A percentile compares a stretch with the other conserved stretches of the same genome.
phyloP scores from a whole-genome alignment of 2,888 invertebrate genomes.

The Epinotia demarniana region DNA sequence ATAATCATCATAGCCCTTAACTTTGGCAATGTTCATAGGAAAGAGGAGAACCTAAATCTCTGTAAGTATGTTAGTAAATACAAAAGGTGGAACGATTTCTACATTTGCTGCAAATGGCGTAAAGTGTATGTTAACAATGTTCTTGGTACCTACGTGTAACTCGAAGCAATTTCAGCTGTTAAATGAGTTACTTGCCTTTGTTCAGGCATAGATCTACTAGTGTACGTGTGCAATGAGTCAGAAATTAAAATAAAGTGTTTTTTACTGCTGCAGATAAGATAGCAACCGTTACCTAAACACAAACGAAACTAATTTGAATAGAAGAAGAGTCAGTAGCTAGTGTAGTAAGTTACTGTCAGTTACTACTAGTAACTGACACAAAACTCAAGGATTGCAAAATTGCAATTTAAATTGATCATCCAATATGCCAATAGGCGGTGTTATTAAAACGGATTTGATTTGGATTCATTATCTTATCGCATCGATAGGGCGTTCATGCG shows the following conservation, averaged over 20 bases:
- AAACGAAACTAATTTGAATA: conserved; percentile 14
- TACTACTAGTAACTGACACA: conserved; percentile 1
- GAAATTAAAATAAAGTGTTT: conserved; percentile 29
- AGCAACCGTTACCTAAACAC: conserved; percentile 20
- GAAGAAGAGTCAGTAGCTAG: too few species aligned
- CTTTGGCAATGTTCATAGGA: too few species aligned
- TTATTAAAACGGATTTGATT: conserved; percentile 42
- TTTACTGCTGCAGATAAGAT: conserved; percentile 43
- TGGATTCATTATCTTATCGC: conserved; percentile 40
- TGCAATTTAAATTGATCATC: conserved; percentile 15
- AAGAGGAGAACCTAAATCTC: too few species aligned
- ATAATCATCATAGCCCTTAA: too few species aligned
- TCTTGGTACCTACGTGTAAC: background rate
- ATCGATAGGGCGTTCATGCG: conserved; percentile 33
- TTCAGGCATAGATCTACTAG: conserved; percentile 4
- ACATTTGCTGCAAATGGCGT: background rate
- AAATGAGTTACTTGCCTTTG: conserved; percentile 12
- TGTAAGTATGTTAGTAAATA: too few species aligned
- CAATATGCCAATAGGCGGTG: conserved; percentile 13
- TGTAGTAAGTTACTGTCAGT: too few species aligned
- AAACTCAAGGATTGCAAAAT: background rate
- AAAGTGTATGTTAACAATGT: background rate
- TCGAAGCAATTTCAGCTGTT: conserved; percentile 8
- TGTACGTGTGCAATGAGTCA: conserved; percentile 25
- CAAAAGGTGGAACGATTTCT: background rate